Evolutionary conservation across 2,888 invertebrate genomes (phyloP), one percentile per base, ranked within the genome.

Genomic region (Dryadula phaetusa): DNA sequence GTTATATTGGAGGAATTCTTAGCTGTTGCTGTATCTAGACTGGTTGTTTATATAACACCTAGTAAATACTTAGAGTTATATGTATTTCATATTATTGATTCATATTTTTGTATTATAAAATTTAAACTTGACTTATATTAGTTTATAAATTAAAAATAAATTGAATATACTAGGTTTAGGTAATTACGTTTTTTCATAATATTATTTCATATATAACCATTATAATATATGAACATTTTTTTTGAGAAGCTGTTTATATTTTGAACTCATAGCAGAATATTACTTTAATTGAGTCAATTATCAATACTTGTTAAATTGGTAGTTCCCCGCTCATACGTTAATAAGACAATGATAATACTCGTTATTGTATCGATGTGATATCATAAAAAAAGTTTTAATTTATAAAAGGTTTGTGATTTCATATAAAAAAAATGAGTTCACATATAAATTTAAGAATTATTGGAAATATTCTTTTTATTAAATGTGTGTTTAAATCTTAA

Each of bases 21-120:
- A 60, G 62, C 54, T 20, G 47, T 69, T 67, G 62, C 67, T 53
- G 53, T 54, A 66, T 70, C 62, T 63, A 54, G 61, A 67, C 68
- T 68, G 46, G 65, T 63, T 37, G 62, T 52, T 70, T 70, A 70
- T 47, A 65, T 70, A 68, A 70, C 37, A 34, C 25, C 37, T 62
- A 56, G 16, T 56, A n/a, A 54, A 18, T 42, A 60, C 18, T 16
- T 12, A 44, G 14, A 60, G 16, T 54, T 37, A 37, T 14, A 12
- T 3, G 32, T 53, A 34, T 34, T 54, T 20, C 4, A 3, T 53
- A 53, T 52, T 32, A 49, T 49, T n/a, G 16, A 52, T 53, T 32
- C 3, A n/a, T 12, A 16, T 53, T 5, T 49, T 4, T 18, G 1
- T 18, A 44, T 44, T 44, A 7, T 44, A 7, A 44, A 7, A 44